A percentile compares a stretch with the other conserved stretches of the same genome.
Conservation (phyloP, 2,113 vertebrate genomes). For the Oenanthe melanoleuca region DNA sequence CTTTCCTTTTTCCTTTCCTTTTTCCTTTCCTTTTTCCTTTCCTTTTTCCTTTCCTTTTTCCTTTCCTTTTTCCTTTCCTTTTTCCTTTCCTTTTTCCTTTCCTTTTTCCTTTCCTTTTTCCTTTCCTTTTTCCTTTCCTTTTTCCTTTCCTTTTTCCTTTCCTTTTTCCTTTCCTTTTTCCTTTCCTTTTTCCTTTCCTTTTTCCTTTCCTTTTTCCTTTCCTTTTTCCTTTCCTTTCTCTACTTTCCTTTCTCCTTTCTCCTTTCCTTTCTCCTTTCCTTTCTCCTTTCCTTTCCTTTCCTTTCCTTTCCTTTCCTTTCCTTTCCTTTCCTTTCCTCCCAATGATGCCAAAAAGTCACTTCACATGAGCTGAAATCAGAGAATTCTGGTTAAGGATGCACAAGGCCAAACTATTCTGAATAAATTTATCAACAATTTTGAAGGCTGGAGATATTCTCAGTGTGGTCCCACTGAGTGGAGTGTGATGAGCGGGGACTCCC, state of each 20-base stretch:
- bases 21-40: background rate
- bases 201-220: too few species aligned
- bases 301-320: too few species aligned
- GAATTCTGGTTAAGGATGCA: background rate
- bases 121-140: too few species aligned
- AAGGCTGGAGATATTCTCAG: background rate
- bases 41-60: background rate
- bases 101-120: too few species aligned
- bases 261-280: too few species aligned
- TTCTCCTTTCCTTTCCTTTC: too few species aligned
- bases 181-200: too few species aligned
- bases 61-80: too few species aligned
- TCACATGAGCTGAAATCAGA: background rate
- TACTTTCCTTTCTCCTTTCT: background rate
- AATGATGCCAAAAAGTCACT: background rate
- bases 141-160: too few species aligned
- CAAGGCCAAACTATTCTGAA: background rate
- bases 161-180: too few species aligned
- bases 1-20: too few species aligned
- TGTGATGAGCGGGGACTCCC: background rate
- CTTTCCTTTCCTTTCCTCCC: background rate
- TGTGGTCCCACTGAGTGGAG: background rate
- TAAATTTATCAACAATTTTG: background rate
- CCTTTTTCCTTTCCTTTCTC: too few species aligned
- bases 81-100: background rate